Percentiles rank a stretch among this genome's conserved stretches.
Conservation (phyloP, 2,888 invertebrate genomes). For the Drosophila atripex region DNA sequence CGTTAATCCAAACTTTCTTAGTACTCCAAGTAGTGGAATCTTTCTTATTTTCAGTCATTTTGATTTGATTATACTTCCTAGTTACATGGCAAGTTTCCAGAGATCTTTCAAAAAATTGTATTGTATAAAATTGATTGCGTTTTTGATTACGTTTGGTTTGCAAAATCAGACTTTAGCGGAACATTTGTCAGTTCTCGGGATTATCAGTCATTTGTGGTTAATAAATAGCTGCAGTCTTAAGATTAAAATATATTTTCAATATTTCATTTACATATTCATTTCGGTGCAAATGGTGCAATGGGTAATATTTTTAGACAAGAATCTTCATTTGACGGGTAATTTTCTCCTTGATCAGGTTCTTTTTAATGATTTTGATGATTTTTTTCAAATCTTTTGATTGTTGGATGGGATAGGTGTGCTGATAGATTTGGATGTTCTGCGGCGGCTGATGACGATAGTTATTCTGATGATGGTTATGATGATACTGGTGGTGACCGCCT, state of each 20-base stretch:
- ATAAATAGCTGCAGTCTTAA: constrained; percentile 51
- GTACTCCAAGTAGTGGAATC: constrained; percentile 75
- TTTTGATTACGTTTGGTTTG: too few species aligned
- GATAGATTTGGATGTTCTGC: constrained; percentile 23
- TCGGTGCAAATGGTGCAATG: too few species aligned
- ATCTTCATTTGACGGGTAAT: constrained; percentile 73
- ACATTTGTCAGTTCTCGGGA: constrained; percentile 25
- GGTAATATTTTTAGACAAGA: constrained; percentile 66
- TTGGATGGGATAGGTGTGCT: constrained; percentile 47
- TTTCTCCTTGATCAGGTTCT: constrained; percentile 72
- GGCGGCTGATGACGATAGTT: constrained; percentile 36
- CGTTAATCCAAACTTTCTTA: constrained; percentile 85
- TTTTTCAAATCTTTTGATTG: constrained; percentile 72
- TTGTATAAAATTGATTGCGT: constrained; percentile 21
- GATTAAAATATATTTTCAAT: constrained; percentile 26
- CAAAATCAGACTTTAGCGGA: constrained; percentile 55
- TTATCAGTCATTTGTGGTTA: constrained; percentile 58
- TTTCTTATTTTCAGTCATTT: constrained; percentile 79
- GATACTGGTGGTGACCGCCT: constrained; percentile 40
- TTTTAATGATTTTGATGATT: constrained; percentile 76
- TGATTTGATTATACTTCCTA: constrained; percentile 12
- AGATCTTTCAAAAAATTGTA: constrained; percentile 46
- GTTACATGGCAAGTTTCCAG: constrained; percentile 14
- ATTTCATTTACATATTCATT: constrained; percentile 1
- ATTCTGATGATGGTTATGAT: constrained; percentile 28